Percentiles rank a stretch among this genome's conserved stretches.
Conservation (phyloP, 1,140 invertebrate genomes). For the Tribolium castaneum region DNA sequence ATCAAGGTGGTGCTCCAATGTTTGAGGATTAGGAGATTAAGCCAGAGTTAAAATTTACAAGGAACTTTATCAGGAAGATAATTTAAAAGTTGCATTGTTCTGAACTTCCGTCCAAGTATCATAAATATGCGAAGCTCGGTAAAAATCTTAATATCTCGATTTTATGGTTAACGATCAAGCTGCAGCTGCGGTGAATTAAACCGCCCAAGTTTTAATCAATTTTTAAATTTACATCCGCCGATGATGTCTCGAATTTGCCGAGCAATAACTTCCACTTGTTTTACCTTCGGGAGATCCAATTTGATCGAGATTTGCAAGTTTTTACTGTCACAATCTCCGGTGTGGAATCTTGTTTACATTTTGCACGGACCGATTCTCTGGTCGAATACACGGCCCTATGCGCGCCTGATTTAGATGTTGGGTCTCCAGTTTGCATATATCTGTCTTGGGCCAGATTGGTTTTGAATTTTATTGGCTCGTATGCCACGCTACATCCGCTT, state of each 20-base stretch:
- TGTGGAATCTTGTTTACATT: slow-evolving; percentile 31
- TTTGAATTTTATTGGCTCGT: slow-evolving; percentile 49
- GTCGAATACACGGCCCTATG: slow-evolving; percentile 9
- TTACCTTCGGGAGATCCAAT: slow-evolving; percentile 11
- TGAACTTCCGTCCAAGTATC: not conserved
- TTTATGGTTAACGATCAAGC: slow-evolving; percentile 12
- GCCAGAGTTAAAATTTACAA: not conserved
- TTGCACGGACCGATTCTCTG: slow-evolving; percentile 24
- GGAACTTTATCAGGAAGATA: not conserved
- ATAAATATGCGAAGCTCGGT: not conserved
- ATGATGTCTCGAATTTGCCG: not conserved
- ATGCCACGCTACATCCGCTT: slow-evolving; percentile 34
- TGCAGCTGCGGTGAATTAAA: slow-evolving; percentile 16
- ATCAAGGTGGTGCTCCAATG: not conserved
- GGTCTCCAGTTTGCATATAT: slow-evolving; percentile 45
- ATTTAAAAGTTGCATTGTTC: slow-evolving; percentile 12
- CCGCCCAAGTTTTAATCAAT: slow-evolving; percentile 17
- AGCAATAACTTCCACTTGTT: slow-evolving; percentile 14
- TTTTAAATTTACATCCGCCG: slow-evolving; percentile 4
- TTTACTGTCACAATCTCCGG: slow-evolving; percentile 33
- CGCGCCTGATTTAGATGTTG: slow-evolving; percentile 20
- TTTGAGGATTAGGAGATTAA: not conserved
- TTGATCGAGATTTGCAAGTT: slow-evolving; percentile 27
- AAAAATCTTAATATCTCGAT: slow-evolving; percentile 31
- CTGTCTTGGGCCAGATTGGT: slow-evolving; percentile 48